A percentile compares a stretch with the other conserved stretches of the same genome.
These are phyloP conservation scores for Caenorhabditis sp. DNA, from an alignment of 2,888 invertebrate species.

Conservation along the genomic window DNA sequence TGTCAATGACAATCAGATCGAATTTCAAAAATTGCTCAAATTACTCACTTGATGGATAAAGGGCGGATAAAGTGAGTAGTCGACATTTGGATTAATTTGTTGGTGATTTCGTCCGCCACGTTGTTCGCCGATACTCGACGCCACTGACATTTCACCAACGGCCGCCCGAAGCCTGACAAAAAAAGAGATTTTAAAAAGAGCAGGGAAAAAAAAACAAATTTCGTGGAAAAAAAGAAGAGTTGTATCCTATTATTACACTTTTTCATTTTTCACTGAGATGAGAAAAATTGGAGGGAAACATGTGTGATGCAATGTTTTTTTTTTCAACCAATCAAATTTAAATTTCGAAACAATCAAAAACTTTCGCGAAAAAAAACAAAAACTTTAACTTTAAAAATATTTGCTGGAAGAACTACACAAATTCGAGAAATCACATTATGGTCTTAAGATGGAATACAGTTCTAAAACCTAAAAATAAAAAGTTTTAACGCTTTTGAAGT, in stretches of 20 bases:
- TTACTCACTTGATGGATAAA: conserved; percentile 47
- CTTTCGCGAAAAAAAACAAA: no score
- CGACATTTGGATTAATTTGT: conserved; percentile 19
- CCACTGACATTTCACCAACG: conserved; percentile 20
- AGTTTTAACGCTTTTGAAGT: neutral
- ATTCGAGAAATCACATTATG: no score
- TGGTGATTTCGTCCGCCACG: neutral
- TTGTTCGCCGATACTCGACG: conserved; percentile 26
- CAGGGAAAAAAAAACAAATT: neutral
- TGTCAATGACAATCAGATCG: neutral
- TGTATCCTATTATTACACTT: conserved; percentile 3
- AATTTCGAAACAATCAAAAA: no score
- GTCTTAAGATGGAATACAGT: no score
- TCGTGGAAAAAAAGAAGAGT: neutral
- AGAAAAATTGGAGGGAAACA: neutral
- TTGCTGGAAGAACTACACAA: no score
- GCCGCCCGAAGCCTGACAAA: neutral
- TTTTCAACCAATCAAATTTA: neutral
- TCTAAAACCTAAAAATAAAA: no score
- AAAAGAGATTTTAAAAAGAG: neutral
- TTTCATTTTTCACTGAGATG: neutral
- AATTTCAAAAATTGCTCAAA: neutral
- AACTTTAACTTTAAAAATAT: no score
- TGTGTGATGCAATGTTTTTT: neutral
- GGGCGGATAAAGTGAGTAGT: conserved; percentile 49